Evolutionary conservation across 2,797 vertebrate species (phyloP), one percentile per base, ranked within the genome.

Genomic region (Sciurus vulgaris): DNA sequence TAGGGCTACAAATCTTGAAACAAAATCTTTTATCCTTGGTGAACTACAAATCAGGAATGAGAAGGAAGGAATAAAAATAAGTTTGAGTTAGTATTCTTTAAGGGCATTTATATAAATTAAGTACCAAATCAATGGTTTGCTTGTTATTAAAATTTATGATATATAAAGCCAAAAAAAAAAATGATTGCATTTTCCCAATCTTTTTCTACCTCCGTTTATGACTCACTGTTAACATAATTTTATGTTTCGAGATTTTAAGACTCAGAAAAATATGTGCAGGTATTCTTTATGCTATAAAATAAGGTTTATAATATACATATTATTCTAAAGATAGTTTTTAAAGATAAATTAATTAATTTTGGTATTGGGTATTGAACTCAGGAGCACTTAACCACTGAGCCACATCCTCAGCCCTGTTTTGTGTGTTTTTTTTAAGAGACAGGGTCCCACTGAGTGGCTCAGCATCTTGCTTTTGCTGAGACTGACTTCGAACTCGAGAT

Each of bases 61-160:
- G 79, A 87, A 67, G 47, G 38, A 38, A 84, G 44, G 28, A 88
- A 3, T 84, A 67, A 91, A 78, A 92, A 73, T 30, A 33, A 61
- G 83, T 93, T 89, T 92, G 49, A 92, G 49, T 11, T 2, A 61
- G 18, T 77, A 51, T 83, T 74, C 54, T 49, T 30, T 86, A 92
- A 74, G 17, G 7, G 2, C n/a, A 54, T 47, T 72, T 90, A 69
- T 83, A 35, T 70, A 79, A 96, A 65, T 91, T 61, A 65, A 95
- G 74, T n/a, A 11, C 51, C 47, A 82, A 79, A 35, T 49, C 65
- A 94, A 82, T 76, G 67, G 1, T 86, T 88, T 89, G 1, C 7
- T 79, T 59, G 33, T 30, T 47, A 30, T 54, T 61, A 61, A 79
- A 73, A 69, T 54, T 20, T 79, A 49, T 70, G 72, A 69, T 35